A percentile compares a stretch with the other conserved stretches of the same genome.
Conservation (phyloP, 2,888 invertebrate species). For the Flexamia atlantica region DNA sequence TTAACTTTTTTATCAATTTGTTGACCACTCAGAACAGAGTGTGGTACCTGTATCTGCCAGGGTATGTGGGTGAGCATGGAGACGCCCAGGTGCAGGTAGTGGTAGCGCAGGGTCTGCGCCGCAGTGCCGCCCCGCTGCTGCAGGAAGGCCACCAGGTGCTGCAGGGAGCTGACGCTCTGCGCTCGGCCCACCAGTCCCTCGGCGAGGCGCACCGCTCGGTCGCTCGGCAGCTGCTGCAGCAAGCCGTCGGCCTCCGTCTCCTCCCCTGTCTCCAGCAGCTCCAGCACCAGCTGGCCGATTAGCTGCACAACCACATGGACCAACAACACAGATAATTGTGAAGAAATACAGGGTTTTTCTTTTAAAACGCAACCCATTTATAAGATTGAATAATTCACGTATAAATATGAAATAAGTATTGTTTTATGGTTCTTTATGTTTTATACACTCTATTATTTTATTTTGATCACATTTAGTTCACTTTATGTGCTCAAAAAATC, state of each 20-base stretch:
- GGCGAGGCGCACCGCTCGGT: conserved; percentile 53
- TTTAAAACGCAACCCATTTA: no score
- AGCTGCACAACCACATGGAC: background rate
- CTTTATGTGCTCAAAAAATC: no score
- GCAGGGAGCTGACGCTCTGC: conserved; percentile 45
- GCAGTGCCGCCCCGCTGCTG: conserved; percentile 20
- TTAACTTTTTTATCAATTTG: no score
- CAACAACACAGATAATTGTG: no score
- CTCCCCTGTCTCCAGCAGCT: conserved; percentile 53
- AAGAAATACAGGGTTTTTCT: no score
- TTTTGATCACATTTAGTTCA: no score
- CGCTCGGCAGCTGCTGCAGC: conserved; percentile 39
- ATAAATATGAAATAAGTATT: no score
- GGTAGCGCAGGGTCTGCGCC: conserved; percentile 47
- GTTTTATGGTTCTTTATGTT: no score
- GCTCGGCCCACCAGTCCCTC: conserved; percentile 48
- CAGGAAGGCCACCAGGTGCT: conserved; percentile 42
- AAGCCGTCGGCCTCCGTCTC: conserved; percentile 36
- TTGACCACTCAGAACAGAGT: no score
- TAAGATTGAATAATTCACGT: no score
- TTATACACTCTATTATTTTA: no score
- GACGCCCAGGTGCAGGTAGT: conserved; percentile 59
- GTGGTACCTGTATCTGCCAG: conserved; percentile 62
- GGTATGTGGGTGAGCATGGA: conserved; percentile 60
- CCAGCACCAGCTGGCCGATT: conserved; percentile 56